phyloP scores from a whole-genome alignment of 30 jellyfish, hydroid and myxozoan species.

The Hydractinia symbiolongicarpus region DNA sequence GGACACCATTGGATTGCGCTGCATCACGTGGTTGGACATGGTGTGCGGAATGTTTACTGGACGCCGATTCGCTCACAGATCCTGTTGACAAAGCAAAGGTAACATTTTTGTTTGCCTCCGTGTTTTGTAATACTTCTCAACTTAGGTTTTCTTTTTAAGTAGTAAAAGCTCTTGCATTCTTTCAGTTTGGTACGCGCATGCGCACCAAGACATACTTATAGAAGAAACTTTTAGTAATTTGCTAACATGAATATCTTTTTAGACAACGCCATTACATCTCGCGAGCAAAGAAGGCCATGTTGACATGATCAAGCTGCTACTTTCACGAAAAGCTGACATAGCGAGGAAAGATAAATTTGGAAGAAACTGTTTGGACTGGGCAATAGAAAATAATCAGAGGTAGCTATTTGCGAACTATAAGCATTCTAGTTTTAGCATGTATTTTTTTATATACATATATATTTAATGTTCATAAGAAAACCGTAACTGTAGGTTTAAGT shows the following conservation, averaged over 20 bases:
- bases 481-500: no score
- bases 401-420: neutral
- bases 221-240: neutral
- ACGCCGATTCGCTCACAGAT: slow-evolving; percentile 88
- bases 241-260: neutral
- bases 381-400: slow-evolving; percentile 94
- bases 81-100: slow-evolving; percentile 96
- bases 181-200: neutral
- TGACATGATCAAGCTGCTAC: slow-evolving; percentile 76
- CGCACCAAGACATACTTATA: no score
- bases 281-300: slow-evolving; percentile 97
- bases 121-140: neutral
- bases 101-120: neutral
- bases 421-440: no score
- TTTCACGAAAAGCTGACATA: slow-evolving; percentile 85
- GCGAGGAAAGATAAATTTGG: slow-evolving; percentile 89
- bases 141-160: neutral
- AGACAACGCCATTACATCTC: slow-evolving; percentile 93
- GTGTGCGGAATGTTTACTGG: slow-evolving; percentile 85
- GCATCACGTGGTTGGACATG: slow-evolving; percentile 96
- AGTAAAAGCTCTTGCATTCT: neutral
- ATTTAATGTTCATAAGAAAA: no score
- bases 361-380: slow-evolving; percentile 85
- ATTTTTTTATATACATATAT: no score
- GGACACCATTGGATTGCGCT: slow-evolving; percentile 99